Base-by-base conservation (phyloP, 35 echinoderm and acorn worm genomes). In the Strongylocentrotus purpuratus region DNA sequence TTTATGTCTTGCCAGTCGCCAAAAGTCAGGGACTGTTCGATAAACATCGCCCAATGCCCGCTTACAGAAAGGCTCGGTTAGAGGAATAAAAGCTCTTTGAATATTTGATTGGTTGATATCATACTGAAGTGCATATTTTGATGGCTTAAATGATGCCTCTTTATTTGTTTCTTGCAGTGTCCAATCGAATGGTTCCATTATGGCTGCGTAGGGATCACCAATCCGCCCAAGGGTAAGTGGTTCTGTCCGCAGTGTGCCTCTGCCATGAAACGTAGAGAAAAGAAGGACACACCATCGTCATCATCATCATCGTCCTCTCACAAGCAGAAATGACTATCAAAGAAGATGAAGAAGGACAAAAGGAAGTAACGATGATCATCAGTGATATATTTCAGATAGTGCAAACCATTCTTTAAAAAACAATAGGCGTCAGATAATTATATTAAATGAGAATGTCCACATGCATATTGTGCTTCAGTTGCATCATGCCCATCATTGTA, bases 151-250 rank as follows among this genome's bases (percentile, higher is more conserved):
- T 59, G 7, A 78, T 78, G 65, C 46, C 48, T 91, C 12, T 96
- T 9, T 86, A 28, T 7, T 78, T 78, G 20, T 78, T 96, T 86
- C 46, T 94, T 85, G 15, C 94, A 99, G 98, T 99, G 98, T 97
- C 98, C 98, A 25, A 99, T 98, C 48, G 98, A 99, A 89, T 99
- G 98, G 98, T 99, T 99, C 95, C 98, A 99, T 86, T 99, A 99
- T 86, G 98, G 98, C 92, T 99, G 98, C 95, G 98, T 99, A 22
- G 98, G 98, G 47, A 97, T 99, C 46, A 98, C 96, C 13, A 96
- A 99, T 86, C 97, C 98, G 3, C 98, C 98, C 33, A 99, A 99
- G 90, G 98, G 98, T 32, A 99, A 99, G 96, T 99, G 98, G 98
- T 99, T 94, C 94, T 99, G 98, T 94, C 98, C 98, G 22, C 98